Percentiles rank a stretch among this genome's conserved stretches.
Conservation (phyloP, 2,797 vertebrate species). For the Anisognathus igniventris region DNA sequence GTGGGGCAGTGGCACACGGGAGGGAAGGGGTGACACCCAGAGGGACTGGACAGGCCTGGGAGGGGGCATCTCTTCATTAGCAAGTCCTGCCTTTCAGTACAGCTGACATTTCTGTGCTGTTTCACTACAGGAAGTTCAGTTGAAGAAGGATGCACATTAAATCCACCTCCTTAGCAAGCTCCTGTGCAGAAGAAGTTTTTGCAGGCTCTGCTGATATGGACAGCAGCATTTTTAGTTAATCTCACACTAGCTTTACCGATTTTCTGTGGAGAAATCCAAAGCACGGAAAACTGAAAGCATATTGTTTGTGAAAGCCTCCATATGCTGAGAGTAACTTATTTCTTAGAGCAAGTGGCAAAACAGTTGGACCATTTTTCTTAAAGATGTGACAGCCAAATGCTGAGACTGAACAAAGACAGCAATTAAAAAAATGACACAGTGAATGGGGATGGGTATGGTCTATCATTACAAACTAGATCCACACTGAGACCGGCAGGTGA, state of each 20-base stretch:
- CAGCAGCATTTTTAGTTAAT: background rate
- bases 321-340: conserved; percentile 20
- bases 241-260: background rate
- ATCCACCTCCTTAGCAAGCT: background rate
- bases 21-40: background rate
- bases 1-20: background rate
- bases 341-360: conserved; percentile 25
- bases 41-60: background rate
- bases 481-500: conserved; percentile 8
- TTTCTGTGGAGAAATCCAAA: background rate
- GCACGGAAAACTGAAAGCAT: conserved; percentile 1
- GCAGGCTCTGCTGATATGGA: background rate
- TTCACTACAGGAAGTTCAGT: background rate
- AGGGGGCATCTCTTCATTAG: background rate
- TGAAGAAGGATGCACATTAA: background rate
- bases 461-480: background rate
- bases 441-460: background rate
- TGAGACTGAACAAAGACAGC: conserved; percentile 22
- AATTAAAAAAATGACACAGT: background rate
- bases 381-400: conserved; percentile 42
- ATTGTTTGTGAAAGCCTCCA: conserved; percentile 38
- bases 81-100: background rate
- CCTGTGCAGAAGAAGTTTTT: background rate
- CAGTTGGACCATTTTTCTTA: conserved; percentile 40
- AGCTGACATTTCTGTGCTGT: background rate